These are phyloP conservation scores for Ia io DNA, from an alignment of 2,113 vertebrate species.

Conservation along the genomic window DNA sequence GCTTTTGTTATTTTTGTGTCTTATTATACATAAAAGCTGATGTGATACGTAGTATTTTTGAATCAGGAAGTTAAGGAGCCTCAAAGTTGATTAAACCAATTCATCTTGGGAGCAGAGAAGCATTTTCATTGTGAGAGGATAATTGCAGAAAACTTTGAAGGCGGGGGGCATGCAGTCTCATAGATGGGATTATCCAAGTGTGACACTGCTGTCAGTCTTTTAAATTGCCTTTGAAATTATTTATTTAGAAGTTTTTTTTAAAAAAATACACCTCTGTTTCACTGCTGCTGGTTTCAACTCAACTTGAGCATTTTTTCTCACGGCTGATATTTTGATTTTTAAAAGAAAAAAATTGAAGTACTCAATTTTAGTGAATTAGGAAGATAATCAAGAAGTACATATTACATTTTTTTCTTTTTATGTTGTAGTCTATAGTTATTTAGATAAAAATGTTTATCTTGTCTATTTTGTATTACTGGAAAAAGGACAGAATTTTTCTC, in stretches of 20 bases:
- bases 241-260: slow-evolving; percentile 51
- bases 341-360: background rate
- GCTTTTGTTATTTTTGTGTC: slow-evolving; percentile 36
- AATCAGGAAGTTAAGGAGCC: background rate
- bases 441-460: background rate
- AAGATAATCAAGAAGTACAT: slow-evolving; percentile 9
- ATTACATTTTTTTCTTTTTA: background rate
- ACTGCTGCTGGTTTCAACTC: background rate
- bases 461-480: background rate
- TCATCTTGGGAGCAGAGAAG: slow-evolving; percentile 45
- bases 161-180: background rate
- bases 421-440: slow-evolving; percentile 2
- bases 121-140: slow-evolving; percentile 43
- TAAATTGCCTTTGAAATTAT: slow-evolving; percentile 74
- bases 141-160: slow-evolving; percentile 35
- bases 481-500: background rate
- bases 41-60: background rate
- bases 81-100: slow-evolving; percentile 42
- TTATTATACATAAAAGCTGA: slow-evolving; percentile 47
- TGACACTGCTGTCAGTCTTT: slow-evolving; percentile 66
- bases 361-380: background rate
- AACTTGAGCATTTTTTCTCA: slow-evolving; percentile 51
- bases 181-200: slow-evolving; percentile 59
- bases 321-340: slow-evolving; percentile 24
- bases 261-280: background rate